Base-by-base conservation (phyloP, 64 coral and sea anemone genomes). In the Stichodactyla mertensii region DNA sequence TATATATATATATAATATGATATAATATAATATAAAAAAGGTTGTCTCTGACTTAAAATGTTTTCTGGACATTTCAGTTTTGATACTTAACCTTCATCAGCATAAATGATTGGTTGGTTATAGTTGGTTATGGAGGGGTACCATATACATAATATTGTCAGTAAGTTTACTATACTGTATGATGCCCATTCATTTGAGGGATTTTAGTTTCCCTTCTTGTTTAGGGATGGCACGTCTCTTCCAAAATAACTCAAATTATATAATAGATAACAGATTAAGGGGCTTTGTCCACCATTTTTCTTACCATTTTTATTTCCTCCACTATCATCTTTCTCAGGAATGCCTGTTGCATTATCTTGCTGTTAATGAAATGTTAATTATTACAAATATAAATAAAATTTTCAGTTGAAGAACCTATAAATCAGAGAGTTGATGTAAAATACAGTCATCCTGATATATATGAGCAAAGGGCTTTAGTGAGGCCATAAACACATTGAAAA, bases 301-400 rank as follows among this genome's bases (percentile, higher is more conserved):
- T 45, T 78, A 78, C 77, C 77, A 78, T 78, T 9, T 78, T 78
- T 78, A 78, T 52, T 78, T 78, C 77, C 16, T 78, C 51, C 77
- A 45, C 77, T 23, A 78, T 45, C 16, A 9, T 78, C 77, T 78
- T 45, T 78, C 24, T 78, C 77, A 78, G 77, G 28, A 78, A 78
- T 78, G 77, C 31, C 28, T 78, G 10, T 28, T 78, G 51, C 7
- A 45, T 78, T 52, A 78, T 78, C 77, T 23, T 78, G 77, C 28
- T 78, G 77, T 28, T 78, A 45, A 78, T 52, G 6, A 45, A 78
- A 7, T 71, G 67, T 27, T 78, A 52, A 8, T 77, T 13, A 77
- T 10, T 77, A 13, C 2, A 77, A 77, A 77, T 77, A 18, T 31
- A 16, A 77, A 77, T 77, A 77, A 77, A 1, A 16, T 22, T 16